Evolutionary conservation across 1,140 invertebrate genomes (phyloP).

Genomic region (Lordiphosa stackelbergi): DNA sequence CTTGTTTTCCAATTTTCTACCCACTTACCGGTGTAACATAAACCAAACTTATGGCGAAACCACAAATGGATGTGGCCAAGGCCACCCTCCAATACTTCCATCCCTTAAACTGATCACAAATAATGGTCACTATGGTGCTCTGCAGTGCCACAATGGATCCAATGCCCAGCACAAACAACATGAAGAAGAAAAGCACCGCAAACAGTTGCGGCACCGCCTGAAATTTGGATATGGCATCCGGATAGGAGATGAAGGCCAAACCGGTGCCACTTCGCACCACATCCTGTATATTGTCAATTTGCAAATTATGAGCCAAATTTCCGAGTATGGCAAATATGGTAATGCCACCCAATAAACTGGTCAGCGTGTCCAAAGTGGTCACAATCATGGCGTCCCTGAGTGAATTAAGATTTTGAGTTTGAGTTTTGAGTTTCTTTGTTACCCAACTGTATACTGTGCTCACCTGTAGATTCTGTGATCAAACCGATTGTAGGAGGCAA

Average conservation of each 20-base stretch:
- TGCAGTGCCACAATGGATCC: conserved; percentile 86
- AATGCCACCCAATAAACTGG: conserved; percentile 87
- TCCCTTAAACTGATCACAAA: conserved; percentile 84
- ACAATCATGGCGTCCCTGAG: conserved; percentile 84
- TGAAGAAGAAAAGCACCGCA: conserved; percentile 92
- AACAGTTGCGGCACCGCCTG: conserved; percentile 85
- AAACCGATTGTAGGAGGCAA: conserved; percentile 90
- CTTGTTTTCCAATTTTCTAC: neutral
- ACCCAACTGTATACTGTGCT: no score
- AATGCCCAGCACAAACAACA: conserved; percentile 88
- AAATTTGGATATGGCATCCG: conserved; percentile 91
- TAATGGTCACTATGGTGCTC: conserved; percentile 82
- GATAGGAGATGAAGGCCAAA: conserved; percentile 91
- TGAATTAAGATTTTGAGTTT: conserved; percentile 75
- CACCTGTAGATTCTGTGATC: conserved; percentile 90
- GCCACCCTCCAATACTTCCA: conserved; percentile 83
- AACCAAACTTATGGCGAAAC: conserved; percentile 84
- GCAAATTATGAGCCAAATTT: conserved; percentile 81
- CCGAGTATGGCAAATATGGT: conserved; percentile 90
- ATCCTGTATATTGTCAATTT: conserved; percentile 78
- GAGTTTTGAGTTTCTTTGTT: no score
- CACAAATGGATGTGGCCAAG: conserved; percentile 79
- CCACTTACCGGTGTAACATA: conserved; percentile 86
- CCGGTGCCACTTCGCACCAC: conserved; percentile 84
- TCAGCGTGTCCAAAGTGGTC: conserved; percentile 84